Conservation (phyloP, 1,140 invertebrate genomes). For the Formica selysi region DNA sequence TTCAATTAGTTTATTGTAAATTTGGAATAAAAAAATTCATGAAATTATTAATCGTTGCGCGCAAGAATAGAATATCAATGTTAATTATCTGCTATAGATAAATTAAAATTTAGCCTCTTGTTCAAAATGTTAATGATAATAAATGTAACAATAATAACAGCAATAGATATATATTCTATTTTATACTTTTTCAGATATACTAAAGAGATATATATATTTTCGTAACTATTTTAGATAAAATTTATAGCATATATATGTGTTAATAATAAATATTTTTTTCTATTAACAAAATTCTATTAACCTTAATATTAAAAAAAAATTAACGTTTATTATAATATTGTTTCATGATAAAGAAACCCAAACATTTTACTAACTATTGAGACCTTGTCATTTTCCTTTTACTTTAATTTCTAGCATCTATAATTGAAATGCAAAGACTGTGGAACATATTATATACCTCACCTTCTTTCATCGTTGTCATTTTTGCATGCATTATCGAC, state of each 20-base stretch:
- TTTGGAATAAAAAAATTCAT: background rate
- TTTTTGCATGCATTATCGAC: slow-evolving; percentile 14
- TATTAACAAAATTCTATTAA: background rate
- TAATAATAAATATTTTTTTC: background rate
- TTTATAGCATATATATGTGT: background rate
- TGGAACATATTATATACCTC: background rate
- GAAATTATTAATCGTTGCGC: background rate
- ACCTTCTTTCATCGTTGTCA: background rate
- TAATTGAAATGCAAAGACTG: slow-evolving; percentile 12
- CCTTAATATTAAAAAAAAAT: background rate
- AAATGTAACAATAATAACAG: background rate
- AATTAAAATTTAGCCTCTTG: background rate
- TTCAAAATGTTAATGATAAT: background rate
- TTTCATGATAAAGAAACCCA: background rate
- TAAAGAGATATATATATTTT: background rate
- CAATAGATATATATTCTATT: slow-evolving; percentile 3
- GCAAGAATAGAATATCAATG: background rate
- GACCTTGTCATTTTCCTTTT: background rate
- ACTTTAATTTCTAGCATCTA: slow-evolving; percentile 10
- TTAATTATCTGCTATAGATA: background rate
- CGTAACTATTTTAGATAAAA: slow-evolving; percentile 1
- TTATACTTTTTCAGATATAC: too few species aligned
- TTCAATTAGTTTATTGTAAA: background rate
- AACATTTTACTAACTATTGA: background rate
- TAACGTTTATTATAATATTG: background rate